Evolutionary conservation across 2,888 invertebrate species (phyloP).

Genomic region (Melieria omissa): DNA sequence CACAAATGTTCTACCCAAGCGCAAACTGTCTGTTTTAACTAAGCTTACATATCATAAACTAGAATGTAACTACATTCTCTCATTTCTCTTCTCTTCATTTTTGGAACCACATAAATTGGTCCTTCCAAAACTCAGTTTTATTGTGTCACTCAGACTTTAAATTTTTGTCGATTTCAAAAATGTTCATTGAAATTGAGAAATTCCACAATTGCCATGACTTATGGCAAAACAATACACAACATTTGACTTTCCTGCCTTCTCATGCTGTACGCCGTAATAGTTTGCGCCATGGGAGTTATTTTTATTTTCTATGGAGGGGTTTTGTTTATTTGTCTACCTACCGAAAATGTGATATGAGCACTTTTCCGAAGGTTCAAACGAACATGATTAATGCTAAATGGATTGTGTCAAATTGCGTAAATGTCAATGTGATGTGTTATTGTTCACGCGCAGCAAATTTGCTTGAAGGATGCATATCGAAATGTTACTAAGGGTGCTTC

Average conservation of each 20-base stretch:
- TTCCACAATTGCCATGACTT: conserved; percentile 24
- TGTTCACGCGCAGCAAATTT: conserved; percentile 49
- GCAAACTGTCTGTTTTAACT: no score
- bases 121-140: no score
- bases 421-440: conserved; percentile 45
- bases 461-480: conserved; percentile 48
- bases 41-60: no score
- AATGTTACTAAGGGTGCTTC: conserved; percentile 7
- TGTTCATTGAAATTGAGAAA: conserved; percentile 12
- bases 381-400: conserved; percentile 54
- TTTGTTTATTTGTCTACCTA: conserved; percentile 40
- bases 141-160: no score
- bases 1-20: no score
- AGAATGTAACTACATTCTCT: no score
- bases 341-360: neutral
- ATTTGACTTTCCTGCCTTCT: conserved; percentile 20
- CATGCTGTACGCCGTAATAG: conserved; percentile 12
- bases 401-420: conserved; percentile 58
- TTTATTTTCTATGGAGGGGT: conserved; percentile 15
- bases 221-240: neutral
- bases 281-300: conserved; percentile 8
- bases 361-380: conserved; percentile 31
- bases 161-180: no score
- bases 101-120: no score
- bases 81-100: no score